Conservation (phyloP, 2,888 invertebrate genomes). For the Liopterus haemorrhoidalis region DNA sequence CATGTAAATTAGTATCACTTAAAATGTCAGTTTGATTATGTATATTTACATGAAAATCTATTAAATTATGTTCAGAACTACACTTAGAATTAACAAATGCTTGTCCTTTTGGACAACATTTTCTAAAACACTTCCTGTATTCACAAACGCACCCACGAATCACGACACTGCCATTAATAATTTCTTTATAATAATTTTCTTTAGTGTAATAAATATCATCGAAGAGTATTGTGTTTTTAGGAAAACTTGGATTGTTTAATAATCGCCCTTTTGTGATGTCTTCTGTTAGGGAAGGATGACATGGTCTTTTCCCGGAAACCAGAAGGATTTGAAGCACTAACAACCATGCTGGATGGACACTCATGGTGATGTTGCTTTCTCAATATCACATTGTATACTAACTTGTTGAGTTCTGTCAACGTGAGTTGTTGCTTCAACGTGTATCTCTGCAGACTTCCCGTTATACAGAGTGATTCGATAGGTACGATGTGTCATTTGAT, state of each 20-base stretch:
- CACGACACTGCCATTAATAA: neutral
- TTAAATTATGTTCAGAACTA: slow-evolving; percentile 1
- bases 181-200: slow-evolving; percentile 2
- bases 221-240: neutral
- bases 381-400: neutral
- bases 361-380: neutral
- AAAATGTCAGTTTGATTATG: no score
- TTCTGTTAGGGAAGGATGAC: neutral
- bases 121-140: slow-evolving; percentile 2
- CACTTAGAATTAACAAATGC: no score
- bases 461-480: no score
- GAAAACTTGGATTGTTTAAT: neutral
- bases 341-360: no score
- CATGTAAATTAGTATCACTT: neutral
- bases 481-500: no score
- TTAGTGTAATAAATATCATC: neutral
- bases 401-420: no score
- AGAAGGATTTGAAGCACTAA: no score
- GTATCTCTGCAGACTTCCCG: no score
- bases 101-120: slow-evolving; percentile 16
- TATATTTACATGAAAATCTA: no score
- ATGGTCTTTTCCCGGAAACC: neutral
- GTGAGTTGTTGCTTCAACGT: no score
- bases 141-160: slow-evolving; percentile 8
- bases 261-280: slow-evolving; percentile 9